A percentile compares a stretch with the other conserved stretches of the same genome.
Evolutionary conservation across 2,888 invertebrate genomes (phyloP).

Genomic region (Diarsia dahlii): DNA sequence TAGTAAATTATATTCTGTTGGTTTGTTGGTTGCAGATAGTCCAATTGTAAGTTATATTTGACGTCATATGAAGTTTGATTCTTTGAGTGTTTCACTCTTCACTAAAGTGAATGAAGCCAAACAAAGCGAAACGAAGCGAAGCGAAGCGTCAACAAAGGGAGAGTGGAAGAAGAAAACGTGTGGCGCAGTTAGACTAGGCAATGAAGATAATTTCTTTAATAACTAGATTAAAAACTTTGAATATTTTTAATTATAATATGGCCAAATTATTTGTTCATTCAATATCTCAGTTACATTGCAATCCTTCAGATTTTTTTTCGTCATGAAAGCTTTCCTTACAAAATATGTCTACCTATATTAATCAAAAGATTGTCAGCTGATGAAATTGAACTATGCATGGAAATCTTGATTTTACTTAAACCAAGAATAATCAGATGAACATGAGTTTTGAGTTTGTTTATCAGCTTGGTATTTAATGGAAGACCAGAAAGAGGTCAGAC

Average conservation of each 20-base stretch:
- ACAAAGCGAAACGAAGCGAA: no score
- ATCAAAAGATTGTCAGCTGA: neutral
- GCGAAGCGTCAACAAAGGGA: no score
- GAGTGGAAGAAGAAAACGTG: no score
- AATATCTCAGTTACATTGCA: neutral
- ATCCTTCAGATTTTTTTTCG: neutral
- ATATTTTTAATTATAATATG: no score
- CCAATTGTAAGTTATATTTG: conserved; percentile 6
- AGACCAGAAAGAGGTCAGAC: neutral
- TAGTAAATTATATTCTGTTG: conserved; percentile 26
- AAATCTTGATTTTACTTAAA: neutral
- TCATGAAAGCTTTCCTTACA: neutral
- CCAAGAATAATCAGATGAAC: neutral
- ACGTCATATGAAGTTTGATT: neutral
- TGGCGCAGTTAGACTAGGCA: no score
- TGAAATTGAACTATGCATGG: neutral
- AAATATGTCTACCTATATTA: neutral
- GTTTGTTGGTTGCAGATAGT: conserved; percentile 13
- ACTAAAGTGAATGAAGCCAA: no score
- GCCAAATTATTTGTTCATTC: neutral
- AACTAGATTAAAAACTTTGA: no score
- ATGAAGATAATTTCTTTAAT: no score
- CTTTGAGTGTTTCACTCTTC: neutral
- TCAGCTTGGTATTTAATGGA: neutral
- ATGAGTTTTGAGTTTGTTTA: neutral